Base-by-base conservation (phyloP, 2,113 vertebrate genomes). In the Ophthalmolycus amberensis region DNA sequence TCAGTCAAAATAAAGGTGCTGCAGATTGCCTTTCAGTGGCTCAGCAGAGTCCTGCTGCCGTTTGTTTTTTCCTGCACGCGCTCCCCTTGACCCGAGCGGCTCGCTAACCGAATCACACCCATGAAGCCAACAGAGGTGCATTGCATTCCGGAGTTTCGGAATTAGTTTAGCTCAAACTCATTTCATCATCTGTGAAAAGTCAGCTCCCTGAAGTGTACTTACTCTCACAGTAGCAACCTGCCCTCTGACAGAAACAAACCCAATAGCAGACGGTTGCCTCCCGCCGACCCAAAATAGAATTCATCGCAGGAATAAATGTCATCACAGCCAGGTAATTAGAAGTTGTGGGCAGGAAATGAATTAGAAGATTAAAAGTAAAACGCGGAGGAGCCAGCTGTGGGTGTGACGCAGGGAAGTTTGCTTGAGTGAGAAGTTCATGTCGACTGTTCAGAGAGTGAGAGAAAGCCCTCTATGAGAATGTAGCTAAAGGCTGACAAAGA, bases 151-250 rank as follows among this genome's bases (percentile, higher is more conserved):
- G 77, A 84, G 54, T 77, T 86, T 44, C 15, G 3, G 78, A 89
- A 88, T 91, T 54, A 82, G 74, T 88, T 92, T 83, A 90, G n/a
- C 85, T 85, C 80, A 67, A 79, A 85, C 59, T 82, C 79, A 84
- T 87, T 92, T 90, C 80, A 91, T 88, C 85, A 82, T 73, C 83
- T 48, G 62, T 64, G 32, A 85, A 75, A 87, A 85, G 75, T 73
- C 42, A 25, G 72, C 73, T 85, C 82, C 77, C 85, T 66, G 12
- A 86, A 77, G 88, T 80, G 62, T 54, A 56, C 69, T 89, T 66
- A 59, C 80, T 75, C 68, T 71, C 63, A 67, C 25, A 60, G n/a
- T 25, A 71, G 68, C 34, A 83, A 75, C 69, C 75, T 71, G 67
- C 44, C 56, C 37, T 65, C 42, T 22, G 14, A 83, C 71, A 40